Conservation (phyloP, 2,888 invertebrate species). For the Podotricha telesiphe region DNA sequence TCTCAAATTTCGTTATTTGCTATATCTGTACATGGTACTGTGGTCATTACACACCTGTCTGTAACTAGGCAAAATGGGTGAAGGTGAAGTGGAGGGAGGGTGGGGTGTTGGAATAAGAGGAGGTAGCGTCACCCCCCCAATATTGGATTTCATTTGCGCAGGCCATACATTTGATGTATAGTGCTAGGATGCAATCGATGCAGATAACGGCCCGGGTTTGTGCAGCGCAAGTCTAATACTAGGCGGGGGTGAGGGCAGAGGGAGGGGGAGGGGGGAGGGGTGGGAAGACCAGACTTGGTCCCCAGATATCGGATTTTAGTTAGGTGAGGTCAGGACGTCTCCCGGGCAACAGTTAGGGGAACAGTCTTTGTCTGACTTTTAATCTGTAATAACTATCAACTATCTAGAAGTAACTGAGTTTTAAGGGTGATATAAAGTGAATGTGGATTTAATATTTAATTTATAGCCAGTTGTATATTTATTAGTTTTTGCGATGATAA, state of each 20-base stretch:
- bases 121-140: background rate
- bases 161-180: slow-evolving; percentile 18
- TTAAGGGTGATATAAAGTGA: background rate
- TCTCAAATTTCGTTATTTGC: background rate
- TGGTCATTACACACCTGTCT: background rate
- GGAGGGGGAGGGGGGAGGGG: background rate
- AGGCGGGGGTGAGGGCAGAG: background rate
- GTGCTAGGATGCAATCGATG: slow-evolving; percentile 15
- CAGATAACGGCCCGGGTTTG: slow-evolving; percentile 8
- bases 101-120: background rate
- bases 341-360: slow-evolving; percentile 13
- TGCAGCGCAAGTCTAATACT: slow-evolving; percentile 19
- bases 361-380: slow-evolving; percentile 4
- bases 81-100: background rate
- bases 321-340: slow-evolving; percentile 17
- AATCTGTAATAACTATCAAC: slow-evolving; percentile 5
- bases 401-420: background rate
- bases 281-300: background rate
- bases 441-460: background rate
- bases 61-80: background rate
- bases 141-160: slow-evolving; percentile 13
- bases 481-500: background rate
- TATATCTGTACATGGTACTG: background rate
- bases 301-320: slow-evolving; percentile 16
- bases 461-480: background rate